phyloP scores from a whole-genome alignment of 2,888 invertebrate genomes.

The Andrena camellia region DNA sequence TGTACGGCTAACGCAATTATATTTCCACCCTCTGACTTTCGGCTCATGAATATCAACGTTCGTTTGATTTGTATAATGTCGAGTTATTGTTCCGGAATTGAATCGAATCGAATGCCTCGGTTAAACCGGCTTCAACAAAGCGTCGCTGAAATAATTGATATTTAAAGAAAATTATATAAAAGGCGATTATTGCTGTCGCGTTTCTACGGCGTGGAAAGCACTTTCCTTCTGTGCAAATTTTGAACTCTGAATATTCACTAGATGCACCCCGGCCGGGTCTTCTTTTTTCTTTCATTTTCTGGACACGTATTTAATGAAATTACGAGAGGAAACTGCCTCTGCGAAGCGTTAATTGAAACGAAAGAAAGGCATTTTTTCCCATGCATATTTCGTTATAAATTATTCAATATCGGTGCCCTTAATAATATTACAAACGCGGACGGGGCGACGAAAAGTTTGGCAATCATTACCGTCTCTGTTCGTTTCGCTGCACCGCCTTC shows the following conservation, averaged over 20 bases:
- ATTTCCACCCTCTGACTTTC: constrained; percentile 62
- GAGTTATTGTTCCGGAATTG: constrained; percentile 73
- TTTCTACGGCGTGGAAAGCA: neutral
- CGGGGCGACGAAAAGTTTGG: constrained; percentile 58
- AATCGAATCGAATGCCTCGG: constrained; percentile 45
- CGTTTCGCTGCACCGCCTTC: constrained; percentile 59
- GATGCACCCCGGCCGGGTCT: neutral
- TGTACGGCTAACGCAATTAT: constrained; percentile 71
- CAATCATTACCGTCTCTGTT: constrained; percentile 63
- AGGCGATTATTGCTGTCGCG: constrained; percentile 1
- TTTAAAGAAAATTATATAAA: constrained; percentile 1
- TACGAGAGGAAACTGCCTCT: constrained; percentile 26
- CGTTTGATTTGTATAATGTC: constrained; percentile 75
- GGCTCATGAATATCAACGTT: constrained; percentile 72
- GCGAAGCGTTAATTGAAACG: constrained; percentile 47
- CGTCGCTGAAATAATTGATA: neutral
- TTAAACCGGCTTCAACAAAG: constrained; percentile 9
- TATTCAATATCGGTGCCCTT: constrained; percentile 59
- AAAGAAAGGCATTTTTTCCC: constrained; percentile 30
- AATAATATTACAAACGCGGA: constrained; percentile 45
- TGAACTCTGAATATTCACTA: constrained; percentile 14
- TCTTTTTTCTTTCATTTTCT: neutral
- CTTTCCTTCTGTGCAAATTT: constrained; percentile 16
- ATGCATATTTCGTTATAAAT: constrained; percentile 58
- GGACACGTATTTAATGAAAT: constrained; percentile 23